These are phyloP conservation scores for Temnothorax unifasciatus DNA, from an alignment of 2,888 invertebrate species.

Conservation along the genomic window DNA sequence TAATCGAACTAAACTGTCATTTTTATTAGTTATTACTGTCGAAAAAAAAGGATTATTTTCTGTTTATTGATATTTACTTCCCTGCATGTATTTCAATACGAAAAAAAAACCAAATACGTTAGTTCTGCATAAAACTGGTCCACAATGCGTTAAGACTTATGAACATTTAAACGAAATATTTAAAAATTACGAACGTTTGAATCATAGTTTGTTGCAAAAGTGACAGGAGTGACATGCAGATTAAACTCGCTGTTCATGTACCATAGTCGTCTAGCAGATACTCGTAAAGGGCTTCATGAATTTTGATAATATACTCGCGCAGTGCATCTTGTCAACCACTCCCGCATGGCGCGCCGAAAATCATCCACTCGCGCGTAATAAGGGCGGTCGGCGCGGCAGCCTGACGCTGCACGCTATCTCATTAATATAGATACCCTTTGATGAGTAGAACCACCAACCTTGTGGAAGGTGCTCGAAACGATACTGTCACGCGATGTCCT, in stretches of 20 bases:
- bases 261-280: neutral
- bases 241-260: neutral
- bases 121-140: neutral
- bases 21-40: no score
- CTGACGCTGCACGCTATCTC: slow-evolving; percentile 64
- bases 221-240: neutral
- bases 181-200: neutral
- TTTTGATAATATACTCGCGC: slow-evolving; percentile 64
- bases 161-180: neutral
- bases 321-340: slow-evolving; percentile 46
- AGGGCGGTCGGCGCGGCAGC: slow-evolving; percentile 58
- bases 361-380: slow-evolving; percentile 64
- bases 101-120: neutral
- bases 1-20: no score
- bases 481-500: slow-evolving; percentile 42
- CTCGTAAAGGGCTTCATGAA: slow-evolving; percentile 60
- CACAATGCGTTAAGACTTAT: neutral
- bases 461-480: slow-evolving; percentile 59
- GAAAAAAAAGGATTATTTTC: no score
- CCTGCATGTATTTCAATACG: neutral
- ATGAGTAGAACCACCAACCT: slow-evolving; percentile 65
- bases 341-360: slow-evolving; percentile 60
- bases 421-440: slow-evolving; percentile 78
- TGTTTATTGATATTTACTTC: no score
- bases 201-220: neutral